These are phyloP conservation scores for Erinaceus europaeus DNA, from an alignment of 2,113 vertebrate species.

Conservation along the genomic window DNA sequence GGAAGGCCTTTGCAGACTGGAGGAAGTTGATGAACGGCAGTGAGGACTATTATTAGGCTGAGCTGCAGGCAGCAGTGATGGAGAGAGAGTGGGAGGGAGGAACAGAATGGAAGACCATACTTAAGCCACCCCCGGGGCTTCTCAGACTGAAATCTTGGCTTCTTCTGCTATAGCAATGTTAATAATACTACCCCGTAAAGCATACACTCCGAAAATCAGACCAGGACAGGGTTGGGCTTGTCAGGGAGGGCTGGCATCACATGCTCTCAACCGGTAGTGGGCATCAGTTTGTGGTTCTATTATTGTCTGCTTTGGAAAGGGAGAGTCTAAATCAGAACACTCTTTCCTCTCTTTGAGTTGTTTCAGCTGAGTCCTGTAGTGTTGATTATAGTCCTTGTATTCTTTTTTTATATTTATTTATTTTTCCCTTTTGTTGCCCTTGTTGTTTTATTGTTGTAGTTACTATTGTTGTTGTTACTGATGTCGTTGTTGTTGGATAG, in stretches of 20 bases:
- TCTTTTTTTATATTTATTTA: too few species aligned
- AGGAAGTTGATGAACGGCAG: not conserved
- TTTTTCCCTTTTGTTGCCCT: too few species aligned
- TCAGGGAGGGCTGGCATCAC: constrained; percentile 31
- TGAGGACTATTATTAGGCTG: not conserved
- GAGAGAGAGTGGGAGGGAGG: not conserved
- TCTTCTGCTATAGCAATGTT: not conserved
- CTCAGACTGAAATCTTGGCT: constrained; percentile 23
- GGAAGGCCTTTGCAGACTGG: not conserved
- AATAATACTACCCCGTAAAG: constrained; percentile 42
- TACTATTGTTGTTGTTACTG: too few species aligned
- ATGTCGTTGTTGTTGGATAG: too few species aligned
- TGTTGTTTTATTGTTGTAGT: too few species aligned
- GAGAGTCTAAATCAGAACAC: constrained; percentile 32
- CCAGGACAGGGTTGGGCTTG: not conserved
- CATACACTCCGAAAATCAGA: not conserved
- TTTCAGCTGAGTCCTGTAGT: constrained; percentile 34
- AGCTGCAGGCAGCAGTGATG: not conserved
- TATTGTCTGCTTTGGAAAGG: constrained; percentile 51
- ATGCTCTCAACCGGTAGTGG: constrained; percentile 31
- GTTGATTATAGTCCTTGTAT: constrained; percentile 65
- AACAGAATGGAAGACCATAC: constrained; percentile 5
- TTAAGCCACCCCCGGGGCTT: not conserved
- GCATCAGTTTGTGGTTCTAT: constrained; percentile 15
- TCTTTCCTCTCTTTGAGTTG: constrained; percentile 1